Percentiles rank a stretch among this genome's conserved stretches.
These are phyloP conservation scores for Siniperca scherzeri DNA, from an alignment of 2,797 vertebrate species.

Conservation along the genomic window DNA sequence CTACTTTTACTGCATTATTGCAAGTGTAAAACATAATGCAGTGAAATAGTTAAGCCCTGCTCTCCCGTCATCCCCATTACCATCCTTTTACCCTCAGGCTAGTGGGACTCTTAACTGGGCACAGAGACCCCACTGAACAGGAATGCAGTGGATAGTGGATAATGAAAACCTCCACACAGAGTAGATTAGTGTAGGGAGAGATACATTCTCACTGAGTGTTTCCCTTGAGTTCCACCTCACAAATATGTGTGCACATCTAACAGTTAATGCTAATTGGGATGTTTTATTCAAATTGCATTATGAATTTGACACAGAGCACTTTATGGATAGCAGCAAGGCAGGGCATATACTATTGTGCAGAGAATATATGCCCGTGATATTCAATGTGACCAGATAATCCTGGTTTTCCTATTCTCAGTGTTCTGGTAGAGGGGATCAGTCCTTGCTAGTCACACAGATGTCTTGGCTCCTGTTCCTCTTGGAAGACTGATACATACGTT, in stretches of 20 bases:
- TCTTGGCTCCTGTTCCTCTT: conserved; percentile 83
- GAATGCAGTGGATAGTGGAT: conserved; percentile 68
- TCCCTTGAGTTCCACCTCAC: conserved; percentile 48
- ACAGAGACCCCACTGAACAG: conserved; percentile 73
- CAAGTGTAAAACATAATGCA: conserved; percentile 71
- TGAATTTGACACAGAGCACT: conserved; percentile 61
- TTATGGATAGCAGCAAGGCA: conserved; percentile 35
- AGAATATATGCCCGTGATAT: conserved; percentile 59
- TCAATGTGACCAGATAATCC: conserved; percentile 76
- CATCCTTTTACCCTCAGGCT: conserved; percentile 75
- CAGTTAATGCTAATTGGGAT: conserved; percentile 60
- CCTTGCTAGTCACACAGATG: conserved; percentile 83
- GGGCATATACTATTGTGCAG: conserved; percentile 46
- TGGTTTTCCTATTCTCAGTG: conserved; percentile 66
- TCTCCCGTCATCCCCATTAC: conserved; percentile 73
- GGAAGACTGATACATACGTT: conserved; percentile 78
- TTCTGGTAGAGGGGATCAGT: conserved; percentile 72
- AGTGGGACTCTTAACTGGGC: conserved; percentile 77
- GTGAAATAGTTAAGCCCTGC: conserved; percentile 67
- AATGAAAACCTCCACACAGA: conserved; percentile 69
- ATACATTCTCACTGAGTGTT: conserved; percentile 42
- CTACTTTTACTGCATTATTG: conserved; percentile 76
- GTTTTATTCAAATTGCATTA: conserved; percentile 63
- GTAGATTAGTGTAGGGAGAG: conserved; percentile 55
- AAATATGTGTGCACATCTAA: conserved; percentile 31